Base-by-base conservation (phyloP, 2,113 vertebrate genomes). In the Mus pahari region DNA sequence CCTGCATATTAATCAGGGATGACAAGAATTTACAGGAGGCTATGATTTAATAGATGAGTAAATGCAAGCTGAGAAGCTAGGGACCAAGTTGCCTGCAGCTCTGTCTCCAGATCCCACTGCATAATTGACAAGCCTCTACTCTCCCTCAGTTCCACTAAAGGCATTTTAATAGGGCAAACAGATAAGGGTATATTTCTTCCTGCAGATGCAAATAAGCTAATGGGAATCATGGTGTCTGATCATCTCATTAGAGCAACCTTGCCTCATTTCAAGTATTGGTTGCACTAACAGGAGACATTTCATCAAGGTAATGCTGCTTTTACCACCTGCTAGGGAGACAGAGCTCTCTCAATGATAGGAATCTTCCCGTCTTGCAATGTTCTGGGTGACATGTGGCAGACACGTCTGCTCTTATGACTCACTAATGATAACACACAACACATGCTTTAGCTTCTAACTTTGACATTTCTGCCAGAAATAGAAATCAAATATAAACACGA, bases 401-500 rank as follows among this genome's bases (percentile, higher is more conserved):
- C 1, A 13, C 0, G 71, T 75, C 26, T 71, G 16, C 28, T 88
- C 17, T 83, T 91, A 39, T 13, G 24, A 39, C 28, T 90, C 75
- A 55, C 2, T 26, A 66, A 7, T 39, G 10, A 91, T 58, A 19
- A 77, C 33, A 89, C 20, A 78, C 4, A 89, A 45, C 8, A 33
- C 13, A 53, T 1, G 19, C 19, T 86, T 91, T 5, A 13, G 45
- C 50, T 68, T 95, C 91, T 39, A 79, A 70, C 55, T 53, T 96
- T 91, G 58, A 16, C 33, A 64, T 87, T 93, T 96, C 93, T 77
- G 3, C 13, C 10, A 66, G 88, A 91, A 45, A 33, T 71, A 22
- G 11, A 94, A 92, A 93, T 95, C 89, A 97, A 95, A 86, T 89
- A 39, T 12, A 78, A 79, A 62, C 12, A 7, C n/a, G 2, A 58